Base-by-base conservation (phyloP, 2,113 vertebrate genomes). In the Phylloscopus whistleri region DNA sequence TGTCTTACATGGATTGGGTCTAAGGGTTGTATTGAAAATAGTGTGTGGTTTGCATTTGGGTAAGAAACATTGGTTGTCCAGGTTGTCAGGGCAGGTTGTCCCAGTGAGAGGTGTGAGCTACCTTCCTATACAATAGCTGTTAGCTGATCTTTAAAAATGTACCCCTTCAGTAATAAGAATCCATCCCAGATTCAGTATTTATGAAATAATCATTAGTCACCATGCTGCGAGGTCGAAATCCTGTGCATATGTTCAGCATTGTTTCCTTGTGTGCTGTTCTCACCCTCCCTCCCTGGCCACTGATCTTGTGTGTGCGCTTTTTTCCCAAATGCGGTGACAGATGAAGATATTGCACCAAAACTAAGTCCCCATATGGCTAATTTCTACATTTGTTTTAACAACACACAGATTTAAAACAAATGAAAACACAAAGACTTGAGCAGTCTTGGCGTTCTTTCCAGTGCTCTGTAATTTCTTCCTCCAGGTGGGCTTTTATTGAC, bases 301-400 rank as follows among this genome's bases (percentile, higher is more conserved):
- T 88, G 95, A 96, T 97, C 92, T 94, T 77, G 90, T 91, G 87
- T 86, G 80, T 53, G 85, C 0, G 52, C 86, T 94, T 78, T 93
- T 90, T 93, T 89, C 92, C 88, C 87, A 96, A 98, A 97, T 97
- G 97, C 94, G 27, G 96, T 96, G 97, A 98, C 98, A 98, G 98
- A 98, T 98, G 98, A 98, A 98, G 97, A 96, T 97, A 97, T 95
- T 97, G 97, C 96, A 97, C 94, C 97, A 97, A 96, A 97, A 94
- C 96, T 94, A 92, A 94, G 95, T 96, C 97, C 96, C 97, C 97
- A 98, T 97, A 98, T 97, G 97, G 97, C 98, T 98, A 96, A 98
- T 98, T 98, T 98, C 97, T 97, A 95, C 96, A 83, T 98, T 98
- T 98, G 97, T 98, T 98, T 98, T 97, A 98, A 97, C 97, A 98